Conservation (phyloP, 1,140 invertebrate species). For the Aphelinus atriplicis region DNA sequence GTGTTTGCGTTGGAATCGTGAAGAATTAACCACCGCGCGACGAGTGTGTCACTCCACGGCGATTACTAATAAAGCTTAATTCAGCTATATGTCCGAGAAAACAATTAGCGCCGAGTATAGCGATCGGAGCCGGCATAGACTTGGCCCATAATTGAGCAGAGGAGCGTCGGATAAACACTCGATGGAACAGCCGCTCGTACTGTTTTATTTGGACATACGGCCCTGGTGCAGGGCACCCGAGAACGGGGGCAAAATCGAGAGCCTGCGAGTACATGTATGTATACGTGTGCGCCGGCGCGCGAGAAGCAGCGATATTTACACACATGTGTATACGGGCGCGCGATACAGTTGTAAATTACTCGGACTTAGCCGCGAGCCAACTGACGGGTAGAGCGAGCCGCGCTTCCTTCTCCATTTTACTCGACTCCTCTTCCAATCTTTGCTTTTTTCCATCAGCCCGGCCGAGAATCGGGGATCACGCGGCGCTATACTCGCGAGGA, state of each 20-base stretch:
- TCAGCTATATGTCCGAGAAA: too few species aligned
- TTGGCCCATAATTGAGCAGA: too few species aligned
- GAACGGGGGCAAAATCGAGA: background rate
- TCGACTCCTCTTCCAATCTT: too few species aligned
- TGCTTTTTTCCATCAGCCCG: background rate
- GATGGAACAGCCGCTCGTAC: slow-evolving; percentile 11
- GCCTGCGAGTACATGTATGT: too few species aligned
- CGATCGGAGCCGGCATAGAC: too few species aligned
- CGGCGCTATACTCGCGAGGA: background rate
- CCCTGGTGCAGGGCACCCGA: background rate
- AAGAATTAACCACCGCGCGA: too few species aligned
- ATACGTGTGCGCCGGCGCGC: too few species aligned
- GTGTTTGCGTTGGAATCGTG: too few species aligned
- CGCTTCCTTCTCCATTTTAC: background rate
- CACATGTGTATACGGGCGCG: slow-evolving; percentile 41
- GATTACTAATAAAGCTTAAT: too few species aligned
- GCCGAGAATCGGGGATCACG: background rate
- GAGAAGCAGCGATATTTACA: slow-evolving; percentile 21
- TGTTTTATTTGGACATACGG: slow-evolving; percentile 17
- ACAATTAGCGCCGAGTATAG: too few species aligned
- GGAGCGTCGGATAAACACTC: background rate
- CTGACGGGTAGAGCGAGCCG: too few species aligned
- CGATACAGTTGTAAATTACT: slow-evolving; percentile 50
- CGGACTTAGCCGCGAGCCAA: slow-evolving; percentile 41
- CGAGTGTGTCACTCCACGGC: too few species aligned